Evolutionary conservation across 2,888 invertebrate species (phyloP), one percentile per base, ranked within the genome.

Genomic region (Branchinecta sandiegonensis): DNA sequence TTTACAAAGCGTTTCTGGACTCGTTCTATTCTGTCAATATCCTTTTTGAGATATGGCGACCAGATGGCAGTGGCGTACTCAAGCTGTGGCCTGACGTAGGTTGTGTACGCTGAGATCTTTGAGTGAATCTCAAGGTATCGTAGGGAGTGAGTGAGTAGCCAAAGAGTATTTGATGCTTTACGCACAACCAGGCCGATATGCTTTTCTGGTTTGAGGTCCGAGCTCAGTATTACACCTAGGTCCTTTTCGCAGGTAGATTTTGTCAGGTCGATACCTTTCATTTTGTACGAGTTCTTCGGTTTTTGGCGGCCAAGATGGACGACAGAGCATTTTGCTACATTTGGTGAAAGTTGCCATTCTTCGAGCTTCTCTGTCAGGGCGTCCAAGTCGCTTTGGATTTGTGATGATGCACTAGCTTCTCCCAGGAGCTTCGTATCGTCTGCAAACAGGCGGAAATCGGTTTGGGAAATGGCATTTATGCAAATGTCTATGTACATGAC

Each of bases 101-200:
- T 50, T 50, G 50, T 50, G 50, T 50, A 50, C n/a, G 50, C 50
- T 50, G 50, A 50, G 50, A 50, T 50, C 50, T 50, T 50, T 50
- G 50, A 50, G 50, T 50, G 50, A 50, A 50, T n/a, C 2, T 50
- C 50, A 50, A 13, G 50, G 50, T 50, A 50, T 50, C 50, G 50
- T 13, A 50, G 50, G 50, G 50, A 50, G 50, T 50, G 50, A 3
- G 2, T 50, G 50, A 50, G 50, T 50, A 50, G 50, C 50, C 50
- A 50, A 13, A 50, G 50, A 50, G 50, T 50, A 50, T 50, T 50
- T 50, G 50, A 50, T 50, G 50, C n/a, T 50, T 50, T 50, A 50
- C 50, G 50, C 50, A 50, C 50, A 50, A 50, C 50, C 50, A 50
- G 50, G 50, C 50, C 50, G 50, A 50, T 50, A 50, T 50, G 50